A percentile compares a stretch with the other conserved stretches of the same genome.
These are phyloP conservation scores for Zoanthus solanderi DNA, from an alignment of 92 coral and sea anemone genomes.

Conservation along the genomic window DNA sequence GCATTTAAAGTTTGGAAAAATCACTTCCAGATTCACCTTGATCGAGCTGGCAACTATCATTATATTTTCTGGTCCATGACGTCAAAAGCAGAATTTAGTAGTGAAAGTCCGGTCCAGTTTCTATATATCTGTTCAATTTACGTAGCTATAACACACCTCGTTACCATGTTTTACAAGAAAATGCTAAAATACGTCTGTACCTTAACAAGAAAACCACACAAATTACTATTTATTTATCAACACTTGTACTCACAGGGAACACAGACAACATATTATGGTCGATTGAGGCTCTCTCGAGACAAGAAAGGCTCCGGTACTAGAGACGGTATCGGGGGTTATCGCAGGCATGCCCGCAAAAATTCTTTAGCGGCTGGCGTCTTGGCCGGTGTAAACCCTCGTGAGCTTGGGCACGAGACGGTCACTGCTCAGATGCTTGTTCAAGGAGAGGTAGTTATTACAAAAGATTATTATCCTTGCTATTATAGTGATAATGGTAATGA, in stretches of 20 bases:
- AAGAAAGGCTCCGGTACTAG: conserved; percentile 44
- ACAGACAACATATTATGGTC: conserved; percentile 78
- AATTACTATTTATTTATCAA: background rate
- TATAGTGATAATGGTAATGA: background rate
- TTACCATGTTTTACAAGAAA: too few relatives aligned
- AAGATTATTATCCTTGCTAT: background rate
- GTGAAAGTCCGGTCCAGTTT: too few relatives aligned
- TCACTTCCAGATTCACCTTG: too few relatives aligned
- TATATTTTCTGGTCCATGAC: too few relatives aligned
- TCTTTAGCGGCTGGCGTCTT: conserved; percentile 77
- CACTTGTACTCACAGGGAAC: conserved; percentile 68
- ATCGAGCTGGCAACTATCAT: too few relatives aligned
- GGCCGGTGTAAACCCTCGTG: conserved; percentile 70
- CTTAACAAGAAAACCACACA: background rate
- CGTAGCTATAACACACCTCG: too few relatives aligned
- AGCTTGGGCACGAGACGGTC: conserved; percentile 76
- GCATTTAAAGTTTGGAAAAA: too few relatives aligned
- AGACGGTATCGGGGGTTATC: conserved; percentile 57
- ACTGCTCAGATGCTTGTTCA: conserved; percentile 58
- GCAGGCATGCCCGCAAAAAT: conserved; percentile 50
- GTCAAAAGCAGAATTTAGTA: too few relatives aligned
- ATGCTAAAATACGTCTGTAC: too few relatives aligned
- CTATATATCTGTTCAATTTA: too few relatives aligned
- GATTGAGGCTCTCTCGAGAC: conserved; percentile 49
- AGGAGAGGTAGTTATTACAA: conserved; percentile 66